phyloP scores from a whole-genome alignment of 2,797 vertebrate genomes.

The Diplodus puntazzo region DNA sequence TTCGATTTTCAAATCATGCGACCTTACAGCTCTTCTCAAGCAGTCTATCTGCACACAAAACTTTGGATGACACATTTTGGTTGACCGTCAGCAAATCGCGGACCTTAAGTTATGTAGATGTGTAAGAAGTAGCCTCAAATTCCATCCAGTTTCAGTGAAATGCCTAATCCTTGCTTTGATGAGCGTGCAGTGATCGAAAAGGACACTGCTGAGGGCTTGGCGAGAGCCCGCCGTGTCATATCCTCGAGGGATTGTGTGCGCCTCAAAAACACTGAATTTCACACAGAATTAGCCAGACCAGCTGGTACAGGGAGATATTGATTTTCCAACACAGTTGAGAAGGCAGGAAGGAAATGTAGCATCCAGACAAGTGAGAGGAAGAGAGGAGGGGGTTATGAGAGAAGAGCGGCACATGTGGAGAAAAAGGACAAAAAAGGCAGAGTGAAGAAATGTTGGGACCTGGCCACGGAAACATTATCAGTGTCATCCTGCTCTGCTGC shows the following conservation, averaged over 20 bases:
- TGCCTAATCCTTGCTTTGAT: slow-evolving; percentile 70
- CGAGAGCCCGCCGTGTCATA: slow-evolving; percentile 63
- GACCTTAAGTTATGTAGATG: slow-evolving; percentile 12
- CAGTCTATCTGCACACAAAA: slow-evolving; percentile 1
- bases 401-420: slow-evolving; percentile 54
- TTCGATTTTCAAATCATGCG: neutral
- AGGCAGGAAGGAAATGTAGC: slow-evolving; percentile 62
- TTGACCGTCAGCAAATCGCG: neutral
- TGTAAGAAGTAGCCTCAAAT: slow-evolving; percentile 9
- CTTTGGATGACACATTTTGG: slow-evolving; percentile 1
- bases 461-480: slow-evolving; percentile 54
- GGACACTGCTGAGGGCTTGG: slow-evolving; percentile 68
- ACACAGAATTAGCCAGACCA: slow-evolving; percentile 81
- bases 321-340: slow-evolving; percentile 77
- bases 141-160: slow-evolving; percentile 49
- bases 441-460: slow-evolving; percentile 51
- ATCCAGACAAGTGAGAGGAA: slow-evolving; percentile 52
- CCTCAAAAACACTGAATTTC: slow-evolving; percentile 81
- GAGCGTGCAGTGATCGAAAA: slow-evolving; percentile 64
- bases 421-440: slow-evolving; percentile 63
- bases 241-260: slow-evolving; percentile 68
- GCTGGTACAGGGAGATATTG: slow-evolving; percentile 82
- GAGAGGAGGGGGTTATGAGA: slow-evolving; percentile 50
- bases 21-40: neutral
- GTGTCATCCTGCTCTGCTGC: slow-evolving; percentile 41